Evolutionary conservation across 2,113 vertebrate species (phyloP), one percentile per base, ranked within the genome.

Genomic region (Limnothrissa miodon): DNA sequence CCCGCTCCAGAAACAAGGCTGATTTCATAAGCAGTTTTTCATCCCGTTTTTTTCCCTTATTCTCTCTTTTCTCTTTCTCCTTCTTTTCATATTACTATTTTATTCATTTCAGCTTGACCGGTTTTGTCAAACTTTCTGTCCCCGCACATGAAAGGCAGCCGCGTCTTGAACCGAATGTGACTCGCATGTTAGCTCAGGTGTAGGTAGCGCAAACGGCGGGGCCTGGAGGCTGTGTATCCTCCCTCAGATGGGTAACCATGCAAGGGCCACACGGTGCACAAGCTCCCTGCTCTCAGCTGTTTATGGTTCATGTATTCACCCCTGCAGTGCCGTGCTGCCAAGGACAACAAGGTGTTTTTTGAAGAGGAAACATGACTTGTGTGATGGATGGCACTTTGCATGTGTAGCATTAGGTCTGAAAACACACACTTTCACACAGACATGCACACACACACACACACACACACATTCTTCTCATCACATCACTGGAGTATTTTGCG

Each of bases 1-100:
- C 59, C 56, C 29, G n/a, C n/a, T 66, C 59, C 59, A 11, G 59
- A 74, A 36, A 74, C 66, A 74, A 74, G 66, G 66, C 66, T 33
- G 25, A 74, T 74, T 74, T 74, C 66, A 74, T 74, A 39, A 70
- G 62, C 62, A 15, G 29, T 70, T 74, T 74, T 74, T 13, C 5
- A 36, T 6, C 59, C 33, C 5, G 3, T 17, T 13, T 36, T 70
- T 36, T 33, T 70, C 15, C 25, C 36, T 70, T 33, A 4, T 36
- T 36, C 5, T 74, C 15, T 5, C 1, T 11, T 10, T 11, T 62
- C 29, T 23, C 15, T 53, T 53, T 53, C 48, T 21, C 48, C 8
- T 21, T 53, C 15, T 10, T 53, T 53, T 5, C 53, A 23, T 42
- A 5, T 56, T 33, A 13, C 29, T 33, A 2, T 74, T 74, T 33